Percentiles rank a stretch among this genome's conserved stretches.
phyloP scores from a whole-genome alignment of 2,888 invertebrate species.

The Aphodius sticticus region DNA sequence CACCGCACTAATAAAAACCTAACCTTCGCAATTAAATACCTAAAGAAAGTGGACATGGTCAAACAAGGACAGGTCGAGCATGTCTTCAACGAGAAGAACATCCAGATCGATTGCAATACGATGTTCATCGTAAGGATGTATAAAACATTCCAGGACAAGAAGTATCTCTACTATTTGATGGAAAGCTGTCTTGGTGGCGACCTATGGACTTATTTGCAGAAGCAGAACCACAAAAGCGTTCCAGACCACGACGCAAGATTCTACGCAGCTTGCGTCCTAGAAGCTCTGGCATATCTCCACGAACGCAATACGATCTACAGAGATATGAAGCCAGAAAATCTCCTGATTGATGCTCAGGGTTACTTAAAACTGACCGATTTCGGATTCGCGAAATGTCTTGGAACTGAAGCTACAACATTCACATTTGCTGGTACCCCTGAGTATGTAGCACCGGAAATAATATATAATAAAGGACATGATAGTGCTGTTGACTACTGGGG shows the following conservation, averaged over 20 bases:
- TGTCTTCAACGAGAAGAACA: constrained; percentile 86
- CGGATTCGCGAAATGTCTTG: constrained; percentile 82
- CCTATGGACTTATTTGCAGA: constrained; percentile 93
- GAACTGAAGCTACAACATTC: constrained; percentile 84
- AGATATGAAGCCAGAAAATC: constrained; percentile 95
- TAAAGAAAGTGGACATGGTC: constrained; percentile 89
- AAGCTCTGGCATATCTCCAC: constrained; percentile 92
- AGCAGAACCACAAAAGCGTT: constrained; percentile 74
- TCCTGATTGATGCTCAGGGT: constrained; percentile 84
- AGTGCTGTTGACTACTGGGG: constrained; percentile 96
- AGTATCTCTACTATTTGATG: constrained; percentile 94
- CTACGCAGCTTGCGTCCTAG: constrained; percentile 90
- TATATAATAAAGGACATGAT: constrained; percentile 84
- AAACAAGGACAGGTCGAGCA: constrained; percentile 90
- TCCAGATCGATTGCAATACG: constrained; percentile 81
- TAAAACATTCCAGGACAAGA: constrained; percentile 89
- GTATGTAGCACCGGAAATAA: constrained; percentile 90
- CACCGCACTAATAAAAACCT: constrained; percentile 62
- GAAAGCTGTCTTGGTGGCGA: constrained; percentile 95
- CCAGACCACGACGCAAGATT: constrained; percentile 86
- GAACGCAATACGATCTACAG: constrained; percentile 78
- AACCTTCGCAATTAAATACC: constrained; percentile 85
- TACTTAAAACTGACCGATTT: constrained; percentile 95
- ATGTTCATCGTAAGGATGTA: constrained; percentile 81
- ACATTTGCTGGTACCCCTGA: constrained; percentile 97